Evolutionary conservation across 2,113 vertebrate species (phyloP).

Genomic region (Megalops atlanticus): DNA sequence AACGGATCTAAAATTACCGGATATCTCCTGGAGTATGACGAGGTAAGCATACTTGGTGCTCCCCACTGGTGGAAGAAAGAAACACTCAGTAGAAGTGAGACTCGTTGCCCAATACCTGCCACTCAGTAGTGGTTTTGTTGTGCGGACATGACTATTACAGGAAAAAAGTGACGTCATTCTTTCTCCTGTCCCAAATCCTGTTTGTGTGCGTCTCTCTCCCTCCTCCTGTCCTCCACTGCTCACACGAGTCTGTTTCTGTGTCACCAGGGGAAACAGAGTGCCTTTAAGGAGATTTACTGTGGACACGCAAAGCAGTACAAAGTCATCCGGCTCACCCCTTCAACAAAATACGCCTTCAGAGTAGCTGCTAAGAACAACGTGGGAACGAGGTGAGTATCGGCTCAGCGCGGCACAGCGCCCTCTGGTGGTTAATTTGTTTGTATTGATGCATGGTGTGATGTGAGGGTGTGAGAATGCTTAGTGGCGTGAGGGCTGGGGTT

Average conservation of each 20-base stretch:
- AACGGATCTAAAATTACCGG: conserved; percentile 78
- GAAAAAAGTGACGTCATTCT: no score
- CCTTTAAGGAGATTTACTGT: conserved; percentile 76
- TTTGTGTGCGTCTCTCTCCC: background rate
- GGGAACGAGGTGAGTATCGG: conserved; percentile 69
- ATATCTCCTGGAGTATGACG: conserved; percentile 79
- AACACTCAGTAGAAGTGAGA: background rate
- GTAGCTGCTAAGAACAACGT: conserved; percentile 79
- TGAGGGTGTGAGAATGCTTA: background rate
- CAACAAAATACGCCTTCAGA: conserved; percentile 74
- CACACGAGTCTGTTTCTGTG: background rate
- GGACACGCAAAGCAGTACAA: conserved; percentile 78
- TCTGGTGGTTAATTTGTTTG: background rate
- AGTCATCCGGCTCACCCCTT: conserved; percentile 68
- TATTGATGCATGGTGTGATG: background rate
- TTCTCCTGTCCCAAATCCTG: background rate
- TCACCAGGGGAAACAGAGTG: conserved; percentile 68
- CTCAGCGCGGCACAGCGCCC: background rate
- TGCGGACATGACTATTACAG: background rate
- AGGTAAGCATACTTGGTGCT: conserved; percentile 59
- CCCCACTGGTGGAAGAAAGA: no score
- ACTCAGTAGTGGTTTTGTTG: background rate
- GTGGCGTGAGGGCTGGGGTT: background rate
- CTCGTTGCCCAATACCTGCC: background rate
- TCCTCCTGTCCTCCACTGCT: no score